These are phyloP conservation scores for Gymnarchus niloticus DNA, from an alignment of 2,113 vertebrate species.

Conservation along the genomic window DNA sequence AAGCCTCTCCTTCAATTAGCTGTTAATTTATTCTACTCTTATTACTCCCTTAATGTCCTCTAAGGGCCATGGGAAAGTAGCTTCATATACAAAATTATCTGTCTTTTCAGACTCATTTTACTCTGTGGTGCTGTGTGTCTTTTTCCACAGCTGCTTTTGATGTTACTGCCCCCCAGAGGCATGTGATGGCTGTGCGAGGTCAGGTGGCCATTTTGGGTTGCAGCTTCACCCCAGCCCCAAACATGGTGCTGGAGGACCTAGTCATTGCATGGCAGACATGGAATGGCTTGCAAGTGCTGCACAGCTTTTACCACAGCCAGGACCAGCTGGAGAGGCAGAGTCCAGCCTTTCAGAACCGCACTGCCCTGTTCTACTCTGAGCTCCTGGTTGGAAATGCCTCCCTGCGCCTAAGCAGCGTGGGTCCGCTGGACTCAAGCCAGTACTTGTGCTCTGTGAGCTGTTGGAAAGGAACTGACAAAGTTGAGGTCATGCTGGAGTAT, in stretches of 20 bases:
- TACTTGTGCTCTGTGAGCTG: constrained; percentile 39
- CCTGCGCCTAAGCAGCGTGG: constrained; percentile 17
- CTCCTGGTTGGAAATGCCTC: constrained; percentile 37
- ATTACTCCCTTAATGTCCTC: no score
- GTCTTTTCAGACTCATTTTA: no score
- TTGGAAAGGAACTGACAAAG: constrained; percentile 6
- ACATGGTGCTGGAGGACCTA: not conserved
- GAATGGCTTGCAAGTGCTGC: constrained; percentile 27
- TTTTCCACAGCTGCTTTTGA: constrained; percentile 8
- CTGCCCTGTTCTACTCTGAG: not conserved
- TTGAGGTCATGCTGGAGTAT: constrained; percentile 30
- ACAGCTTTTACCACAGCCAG: constrained; percentile 35
- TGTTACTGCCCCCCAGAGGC: constrained; percentile 7
- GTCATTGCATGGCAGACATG: constrained; percentile 38
- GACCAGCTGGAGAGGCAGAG: constrained; percentile 31
- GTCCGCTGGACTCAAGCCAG: constrained; percentile 11
- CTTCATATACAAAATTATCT: no score
- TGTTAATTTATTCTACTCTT: no score
- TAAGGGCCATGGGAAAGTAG: no score
- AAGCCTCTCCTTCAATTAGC: no score
- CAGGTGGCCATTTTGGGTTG: constrained; percentile 25
- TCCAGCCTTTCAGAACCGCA: constrained; percentile 17
- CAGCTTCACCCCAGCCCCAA: constrained; percentile 14
- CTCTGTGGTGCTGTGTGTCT: no score
- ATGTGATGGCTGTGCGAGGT: constrained; percentile 15